Evolutionary conservation across 1,140 invertebrate genomes (phyloP).

Genomic region (Planococcus citri): DNA sequence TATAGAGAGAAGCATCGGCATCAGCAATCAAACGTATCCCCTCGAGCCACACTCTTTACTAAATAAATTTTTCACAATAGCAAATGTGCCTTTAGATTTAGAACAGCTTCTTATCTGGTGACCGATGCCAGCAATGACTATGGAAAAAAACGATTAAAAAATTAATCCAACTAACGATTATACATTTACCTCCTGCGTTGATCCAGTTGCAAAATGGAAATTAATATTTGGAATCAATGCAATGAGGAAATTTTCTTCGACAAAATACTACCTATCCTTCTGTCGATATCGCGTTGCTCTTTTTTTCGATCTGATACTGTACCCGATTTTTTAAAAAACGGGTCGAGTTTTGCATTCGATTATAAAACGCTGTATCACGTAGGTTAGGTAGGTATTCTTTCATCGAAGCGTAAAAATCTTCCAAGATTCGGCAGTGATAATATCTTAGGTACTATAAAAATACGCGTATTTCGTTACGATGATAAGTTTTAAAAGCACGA

Average conservation of each 20-base stretch:
- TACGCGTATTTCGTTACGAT: background rate
- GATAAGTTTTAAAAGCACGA: background rate
- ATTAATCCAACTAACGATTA: background rate
- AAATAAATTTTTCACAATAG: no score
- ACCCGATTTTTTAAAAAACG: no score
- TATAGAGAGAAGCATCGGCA: background rate
- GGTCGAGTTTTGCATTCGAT: background rate
- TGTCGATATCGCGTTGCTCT: no score
- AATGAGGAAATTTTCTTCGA: background rate
- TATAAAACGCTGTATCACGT: background rate
- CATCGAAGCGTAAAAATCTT: background rate
- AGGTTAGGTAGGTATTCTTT: no score
- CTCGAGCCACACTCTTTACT: no score
- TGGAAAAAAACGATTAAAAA: background rate
- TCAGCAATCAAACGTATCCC: no score
- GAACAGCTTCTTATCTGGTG: no score
- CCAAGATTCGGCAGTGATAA: background rate
- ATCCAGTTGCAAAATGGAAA: background rate
- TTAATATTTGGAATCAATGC: background rate
- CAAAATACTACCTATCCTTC: no score
- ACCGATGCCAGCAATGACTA: no score
- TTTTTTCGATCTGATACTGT: no score
- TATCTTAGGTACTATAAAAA: no score
- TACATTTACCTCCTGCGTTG: background rate
- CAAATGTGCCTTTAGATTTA: no score